Evolutionary conservation across 2,113 vertebrate species (phyloP).

Genomic region (Oreochromis tanganicae): DNA sequence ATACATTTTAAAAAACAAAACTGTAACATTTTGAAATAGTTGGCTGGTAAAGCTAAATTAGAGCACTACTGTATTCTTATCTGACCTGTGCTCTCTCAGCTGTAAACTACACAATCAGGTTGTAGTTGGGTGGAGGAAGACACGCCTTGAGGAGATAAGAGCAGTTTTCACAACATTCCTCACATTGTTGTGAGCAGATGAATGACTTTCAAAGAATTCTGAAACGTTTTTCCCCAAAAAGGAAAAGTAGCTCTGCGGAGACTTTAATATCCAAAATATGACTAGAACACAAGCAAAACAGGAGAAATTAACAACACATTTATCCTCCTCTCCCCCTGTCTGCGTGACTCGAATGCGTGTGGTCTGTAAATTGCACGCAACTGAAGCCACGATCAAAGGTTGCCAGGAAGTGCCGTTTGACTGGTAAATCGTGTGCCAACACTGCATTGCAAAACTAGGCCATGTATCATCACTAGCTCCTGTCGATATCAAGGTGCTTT

Average conservation of each 20-base stretch:
- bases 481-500: slow-evolving; percentile 16
- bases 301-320: not conserved
- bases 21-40: fast-evolving
- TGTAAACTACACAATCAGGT: not conserved
- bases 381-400: not conserved
- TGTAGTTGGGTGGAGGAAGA: not conserved
- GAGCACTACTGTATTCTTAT: not conserved
- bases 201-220: not conserved
- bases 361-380: not conserved
- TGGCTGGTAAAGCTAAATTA: not conserved
- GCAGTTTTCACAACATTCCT: not conserved
- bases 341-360: not conserved
- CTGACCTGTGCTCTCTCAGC: not conserved
- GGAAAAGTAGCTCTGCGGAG: not conserved
- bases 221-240: not conserved
- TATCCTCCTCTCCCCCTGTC: not conserved
- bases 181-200: not conserved
- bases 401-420: not conserved
- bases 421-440: not conserved
- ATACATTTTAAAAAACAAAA: not conserved
- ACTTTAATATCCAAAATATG: not conserved
- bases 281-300: not conserved
- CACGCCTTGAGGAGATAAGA: slow-evolving; percentile 9
- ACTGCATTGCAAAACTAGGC: not conserved
- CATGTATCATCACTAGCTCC: not conserved